A percentile compares a stretch with the other conserved stretches of the same genome.
Evolutionary conservation across 2,113 vertebrate genomes (phyloP).

Genomic region (Clarias macrocephalus): DNA sequence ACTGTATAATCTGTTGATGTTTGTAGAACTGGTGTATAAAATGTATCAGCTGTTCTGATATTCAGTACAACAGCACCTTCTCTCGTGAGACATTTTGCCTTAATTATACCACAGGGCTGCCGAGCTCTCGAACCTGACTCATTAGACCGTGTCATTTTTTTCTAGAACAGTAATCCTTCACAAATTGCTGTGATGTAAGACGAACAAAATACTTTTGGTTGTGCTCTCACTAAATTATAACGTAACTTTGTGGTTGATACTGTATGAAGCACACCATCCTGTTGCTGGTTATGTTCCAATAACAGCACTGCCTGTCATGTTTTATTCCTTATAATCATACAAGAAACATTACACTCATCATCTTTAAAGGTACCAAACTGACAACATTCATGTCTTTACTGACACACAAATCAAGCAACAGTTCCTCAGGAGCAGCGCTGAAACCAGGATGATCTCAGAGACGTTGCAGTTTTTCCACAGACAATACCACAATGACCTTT

Average conservation of each 20-base stretch:
- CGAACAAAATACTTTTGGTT: background rate
- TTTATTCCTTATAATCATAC: background rate
- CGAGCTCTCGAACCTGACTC: background rate
- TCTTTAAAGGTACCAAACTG: background rate
- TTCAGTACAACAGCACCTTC: no score
- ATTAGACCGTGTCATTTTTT: background rate
- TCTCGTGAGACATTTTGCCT: no score
- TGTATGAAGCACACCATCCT: background rate
- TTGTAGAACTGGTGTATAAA: no score
- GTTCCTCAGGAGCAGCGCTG: background rate
- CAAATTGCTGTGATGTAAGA: background rate
- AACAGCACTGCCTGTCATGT: background rate
- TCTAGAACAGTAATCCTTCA: background rate
- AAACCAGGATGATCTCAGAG: background rate
- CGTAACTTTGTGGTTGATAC: background rate
- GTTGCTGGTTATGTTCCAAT: no score
- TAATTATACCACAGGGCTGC: background rate
- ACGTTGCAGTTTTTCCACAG: background rate
- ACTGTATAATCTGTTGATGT: no score
- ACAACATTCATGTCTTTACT: background rate
- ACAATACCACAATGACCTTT: conserved; percentile 9
- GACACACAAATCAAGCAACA: background rate
- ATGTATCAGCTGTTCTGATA: no score
- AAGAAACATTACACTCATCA: background rate
- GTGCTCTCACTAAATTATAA: background rate